A percentile compares a stretch with the other conserved stretches of the same genome.
Evolutionary conservation across 2,888 invertebrate species (phyloP).

Genomic region (Scelioninae gen. 1): DNA sequence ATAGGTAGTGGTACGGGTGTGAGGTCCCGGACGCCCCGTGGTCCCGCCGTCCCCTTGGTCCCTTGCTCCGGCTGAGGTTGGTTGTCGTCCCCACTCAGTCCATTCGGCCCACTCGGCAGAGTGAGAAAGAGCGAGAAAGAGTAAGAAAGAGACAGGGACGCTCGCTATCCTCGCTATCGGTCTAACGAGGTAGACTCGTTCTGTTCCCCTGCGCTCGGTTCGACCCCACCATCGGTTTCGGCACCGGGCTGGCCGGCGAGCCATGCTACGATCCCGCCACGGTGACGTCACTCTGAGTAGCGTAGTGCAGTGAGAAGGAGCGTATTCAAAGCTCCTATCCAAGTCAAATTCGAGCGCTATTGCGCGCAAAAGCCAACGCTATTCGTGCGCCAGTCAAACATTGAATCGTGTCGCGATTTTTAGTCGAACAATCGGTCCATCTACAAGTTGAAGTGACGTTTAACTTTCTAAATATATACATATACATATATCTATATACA

Average conservation of each 20-base stretch:
- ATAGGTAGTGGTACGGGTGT: too few relatives aligned
- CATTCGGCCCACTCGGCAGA: too few relatives aligned
- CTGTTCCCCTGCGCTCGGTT: constrained; percentile 77
- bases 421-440: too few relatives aligned
- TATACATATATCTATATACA: too few relatives aligned
- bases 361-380: constrained; percentile 44
- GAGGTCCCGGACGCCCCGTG: too few relatives aligned
- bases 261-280: constrained; percentile 84
- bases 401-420: too few relatives aligned
- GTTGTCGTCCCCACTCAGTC: too few relatives aligned
- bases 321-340: constrained; percentile 79
- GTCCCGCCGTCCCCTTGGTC: too few relatives aligned
- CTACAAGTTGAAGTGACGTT: background rate
- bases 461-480: too few relatives aligned
- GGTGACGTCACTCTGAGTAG: constrained; percentile 85
- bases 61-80: too few relatives aligned
- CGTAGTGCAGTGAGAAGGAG: constrained; percentile 85
- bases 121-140: constrained; percentile 39
- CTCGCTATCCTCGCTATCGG: constrained; percentile 63
- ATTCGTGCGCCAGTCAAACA: constrained; percentile 1
- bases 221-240: constrained; percentile 73
- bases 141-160: constrained; percentile 42
- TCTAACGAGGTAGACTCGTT: constrained; percentile 80
- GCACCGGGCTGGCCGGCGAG: constrained; percentile 81
- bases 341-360: constrained; percentile 52